Base-by-base conservation (phyloP, 2,113 vertebrate genomes). In the Origma solitaria region DNA sequence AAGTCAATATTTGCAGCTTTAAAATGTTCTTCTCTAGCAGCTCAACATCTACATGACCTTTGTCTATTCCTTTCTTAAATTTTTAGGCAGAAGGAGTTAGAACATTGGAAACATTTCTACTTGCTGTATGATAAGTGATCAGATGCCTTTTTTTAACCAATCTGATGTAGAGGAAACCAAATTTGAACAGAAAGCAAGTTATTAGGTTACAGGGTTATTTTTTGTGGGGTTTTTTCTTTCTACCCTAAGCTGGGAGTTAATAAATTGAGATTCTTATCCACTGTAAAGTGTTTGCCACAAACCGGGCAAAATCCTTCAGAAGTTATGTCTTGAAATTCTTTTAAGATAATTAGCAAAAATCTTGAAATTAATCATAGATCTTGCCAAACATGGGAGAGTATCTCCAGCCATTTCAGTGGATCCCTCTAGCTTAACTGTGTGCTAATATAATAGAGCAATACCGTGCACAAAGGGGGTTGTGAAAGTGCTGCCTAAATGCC, bases 401-500 rank as follows among this genome's bases (percentile, higher is more conserved):
- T 87, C 58, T 62, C 60, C 35, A 53, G 51, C 61, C 49, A 40
- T 96, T 83, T 87, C 53, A 60, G 70, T 60, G 45, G 53, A 50
- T 49, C 42, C 27, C 42, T 91, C 20, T 16, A 60, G 84, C 51
- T 72, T 53, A 49, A 38, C 57, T 44, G 47, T 58, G 72, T 69
- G 70, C 47, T 85, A 24, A 47, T n/a, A 13, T 30, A 33, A 20
- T 0, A 83, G 77, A 85, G 86, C 64, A 54, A 15, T 23, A 8
- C 44, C 24, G 0, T 8, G 60, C 77, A 82, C 57, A 94, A 77
- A 96, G 58, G 33, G 79, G 60, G 80, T 31, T 96, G 80, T 93
- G 95, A 61, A 91, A 93, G 69, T 47, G 54, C 93, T 93, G 91
- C 75, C 90, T 90, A 71, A 88, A 91, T 80, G 93, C 91, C 90